Evolutionary conservation across 2,797 vertebrate species (phyloP).

Genomic region (Poeciliopsis turneri): DNA sequence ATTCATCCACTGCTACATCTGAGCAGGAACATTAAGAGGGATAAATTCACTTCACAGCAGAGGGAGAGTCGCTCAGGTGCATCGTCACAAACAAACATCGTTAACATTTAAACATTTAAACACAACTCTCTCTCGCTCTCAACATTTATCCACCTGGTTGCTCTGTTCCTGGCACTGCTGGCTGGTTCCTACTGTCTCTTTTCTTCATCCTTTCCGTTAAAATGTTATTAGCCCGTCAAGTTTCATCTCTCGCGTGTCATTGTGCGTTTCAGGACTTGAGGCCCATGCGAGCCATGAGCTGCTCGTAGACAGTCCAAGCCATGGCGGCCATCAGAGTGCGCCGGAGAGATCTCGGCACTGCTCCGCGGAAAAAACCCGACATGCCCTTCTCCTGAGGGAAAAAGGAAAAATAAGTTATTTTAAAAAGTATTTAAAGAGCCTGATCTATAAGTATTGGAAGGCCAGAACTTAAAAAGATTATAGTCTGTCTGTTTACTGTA

Average conservation of each 20-base stretch:
- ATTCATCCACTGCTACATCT: slow-evolving; percentile 11
- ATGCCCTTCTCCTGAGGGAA: slow-evolving; percentile 84
- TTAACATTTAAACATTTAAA: slow-evolving; percentile 30
- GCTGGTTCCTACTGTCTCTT: slow-evolving; percentile 13
- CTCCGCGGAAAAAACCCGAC: slow-evolving; percentile 90
- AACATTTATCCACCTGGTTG: slow-evolving; percentile 23
- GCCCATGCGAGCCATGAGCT: slow-evolving; percentile 96
- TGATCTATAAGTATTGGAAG: neutral
- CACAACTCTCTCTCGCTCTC: neutral
- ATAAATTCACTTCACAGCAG: slow-evolving; percentile 52
- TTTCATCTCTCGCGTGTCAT: neutral
- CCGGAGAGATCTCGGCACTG: slow-evolving; percentile 90
- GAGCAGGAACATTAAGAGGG: slow-evolving; percentile 24
- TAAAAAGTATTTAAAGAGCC: neutral
- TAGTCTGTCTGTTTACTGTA: neutral
- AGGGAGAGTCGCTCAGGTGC: slow-evolving; percentile 42
- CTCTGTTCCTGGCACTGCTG: slow-evolving; percentile 21
- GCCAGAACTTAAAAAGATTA: neutral
- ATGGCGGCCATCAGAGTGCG: slow-evolving; percentile 97
- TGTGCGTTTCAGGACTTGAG: slow-evolving; percentile 88
- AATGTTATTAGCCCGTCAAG: neutral
- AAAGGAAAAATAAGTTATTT: neutral
- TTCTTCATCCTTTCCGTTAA: slow-evolving; percentile 22
- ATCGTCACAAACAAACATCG: slow-evolving; percentile 38
- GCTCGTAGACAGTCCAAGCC: slow-evolving; percentile 98